Evolutionary conservation across 2,113 vertebrate genomes (phyloP), one percentile per base, ranked within the genome.

Genomic region (Pseudopipra pipra): DNA sequence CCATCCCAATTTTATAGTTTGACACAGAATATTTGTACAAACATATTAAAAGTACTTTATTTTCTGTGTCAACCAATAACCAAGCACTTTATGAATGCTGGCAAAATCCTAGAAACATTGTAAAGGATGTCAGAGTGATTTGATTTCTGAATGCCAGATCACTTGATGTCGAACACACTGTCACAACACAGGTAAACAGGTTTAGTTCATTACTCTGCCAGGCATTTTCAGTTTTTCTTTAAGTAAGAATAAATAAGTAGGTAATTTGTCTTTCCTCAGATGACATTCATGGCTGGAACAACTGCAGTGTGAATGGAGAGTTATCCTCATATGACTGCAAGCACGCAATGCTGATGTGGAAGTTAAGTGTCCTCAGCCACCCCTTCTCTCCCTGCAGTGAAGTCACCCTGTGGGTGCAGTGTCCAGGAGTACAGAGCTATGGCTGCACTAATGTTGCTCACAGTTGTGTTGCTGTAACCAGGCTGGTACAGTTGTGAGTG

Each of bases 201-300:
- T 79, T 83, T 51, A 70, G 46, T 85, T 93, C 27, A 8, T 67
- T 46, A 35, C 37, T 41, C 71, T 85, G 63, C 58, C 9, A n/a
- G 71, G 58, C 72, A 55, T 87, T 79, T 94, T 95, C 63, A 71
- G 54, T 55, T 94, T 95, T 94, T 31, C 35, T 91, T 62, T 54
- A 58, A 75, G 73, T 65, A 73, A 72, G 62, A 85, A 33, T 3
- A 5, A 80, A 3, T 68, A 95, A 95, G 90, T 91, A 94, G 95
- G 94, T 96, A 74, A 56, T 94, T 80, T 92, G 30, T 79, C 90
- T 95, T 95, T 77, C 87, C 92, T 96, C 63, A 87, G 79, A 86
- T 91, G 90, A 88, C 90, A 61, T 80, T 88, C 31, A 47, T 80
- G 91, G 82, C 65, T 84, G 76, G 68, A 93, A 63, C 83, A 92